These are phyloP conservation scores for Sparus aurata DNA, from an alignment of 2,797 vertebrate species.

Conservation along the genomic window DNA sequence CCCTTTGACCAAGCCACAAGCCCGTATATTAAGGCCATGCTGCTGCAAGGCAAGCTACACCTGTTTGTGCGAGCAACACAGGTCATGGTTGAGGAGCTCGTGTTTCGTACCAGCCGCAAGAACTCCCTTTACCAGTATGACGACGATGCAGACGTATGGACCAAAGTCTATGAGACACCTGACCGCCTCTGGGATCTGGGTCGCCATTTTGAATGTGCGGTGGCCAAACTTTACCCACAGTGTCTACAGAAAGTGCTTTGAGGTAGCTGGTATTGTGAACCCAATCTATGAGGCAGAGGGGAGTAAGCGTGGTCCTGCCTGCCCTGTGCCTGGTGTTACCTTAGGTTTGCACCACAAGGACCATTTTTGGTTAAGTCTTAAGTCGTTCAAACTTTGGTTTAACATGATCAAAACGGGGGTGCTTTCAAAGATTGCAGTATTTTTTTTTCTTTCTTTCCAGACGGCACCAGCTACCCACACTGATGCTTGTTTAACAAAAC, in stretches of 20 bases:
- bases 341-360: slow-evolving; percentile 88
- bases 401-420: slow-evolving; percentile 85
- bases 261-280: slow-evolving; percentile 63
- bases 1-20: slow-evolving; percentile 98
- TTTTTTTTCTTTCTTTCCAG: slow-evolving; percentile 66
- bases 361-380: slow-evolving; percentile 82
- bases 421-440: slow-evolving; percentile 91
- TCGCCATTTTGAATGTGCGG: slow-evolving; percentile 99
- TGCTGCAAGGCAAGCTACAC: slow-evolving; percentile 94
- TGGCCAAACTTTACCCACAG: slow-evolving; percentile 99
- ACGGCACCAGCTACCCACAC: slow-evolving; percentile 87
- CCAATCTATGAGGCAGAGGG: slow-evolving; percentile 55
- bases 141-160: slow-evolving; percentile 92
- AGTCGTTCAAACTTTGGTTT: slow-evolving; percentile 80
- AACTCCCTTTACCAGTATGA: slow-evolving; percentile 98
- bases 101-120: slow-evolving; percentile 99
- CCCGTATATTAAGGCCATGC: slow-evolving; percentile 96
- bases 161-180: slow-evolving; percentile 96
- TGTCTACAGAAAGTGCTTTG: slow-evolving; percentile 99
- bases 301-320: slow-evolving; percentile 65
- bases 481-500: slow-evolving; percentile 90
- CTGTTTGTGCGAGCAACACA: slow-evolving; percentile 98
- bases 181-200: slow-evolving; percentile 99
- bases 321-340: slow-evolving; percentile 87
- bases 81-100: slow-evolving; percentile 97